phyloP scores from a whole-genome alignment of 2,113 vertebrate species.

The Aspiorhynchus laticeps region DNA sequence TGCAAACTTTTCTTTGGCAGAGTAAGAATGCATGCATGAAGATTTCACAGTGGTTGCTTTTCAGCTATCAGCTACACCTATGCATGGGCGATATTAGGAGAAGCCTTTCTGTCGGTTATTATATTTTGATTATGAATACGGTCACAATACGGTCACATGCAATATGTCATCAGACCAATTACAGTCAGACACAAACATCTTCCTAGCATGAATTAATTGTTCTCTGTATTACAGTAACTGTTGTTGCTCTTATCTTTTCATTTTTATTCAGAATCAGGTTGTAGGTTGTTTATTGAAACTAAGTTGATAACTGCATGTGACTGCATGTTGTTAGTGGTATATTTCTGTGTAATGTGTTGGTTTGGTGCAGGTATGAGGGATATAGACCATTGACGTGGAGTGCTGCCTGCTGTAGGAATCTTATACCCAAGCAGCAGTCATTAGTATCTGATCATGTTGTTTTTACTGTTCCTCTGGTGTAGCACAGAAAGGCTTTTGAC shows the following conservation, averaged over 20 bases:
- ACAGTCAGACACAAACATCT: neutral
- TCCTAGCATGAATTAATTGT: neutral
- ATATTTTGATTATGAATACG: neutral
- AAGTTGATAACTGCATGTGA: neutral
- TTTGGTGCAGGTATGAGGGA: neutral
- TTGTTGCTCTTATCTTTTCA: neutral
- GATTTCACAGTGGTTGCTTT: conserved; percentile 50
- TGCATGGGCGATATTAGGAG: neutral
- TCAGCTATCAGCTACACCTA: conserved; percentile 31
- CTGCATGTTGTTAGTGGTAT: neutral
- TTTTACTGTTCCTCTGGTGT: neutral
- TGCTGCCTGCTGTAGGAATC: neutral
- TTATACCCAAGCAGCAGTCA: neutral
- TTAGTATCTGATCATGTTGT: neutral
- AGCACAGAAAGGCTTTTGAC: neutral
- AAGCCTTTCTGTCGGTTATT: neutral
- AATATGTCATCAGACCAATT: neutral
- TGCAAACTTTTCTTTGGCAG: conserved; percentile 8
- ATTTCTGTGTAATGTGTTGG: neutral
- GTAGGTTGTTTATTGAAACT: neutral
- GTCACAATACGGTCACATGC: neutral
- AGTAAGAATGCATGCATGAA: conserved; percentile 39
- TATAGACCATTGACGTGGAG: neutral
- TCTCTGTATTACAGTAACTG: neutral
- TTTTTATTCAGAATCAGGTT: too few species aligned